Base-by-base conservation (phyloP, 1,140 invertebrate genomes). In the Calephelis virginiensis region DNA sequence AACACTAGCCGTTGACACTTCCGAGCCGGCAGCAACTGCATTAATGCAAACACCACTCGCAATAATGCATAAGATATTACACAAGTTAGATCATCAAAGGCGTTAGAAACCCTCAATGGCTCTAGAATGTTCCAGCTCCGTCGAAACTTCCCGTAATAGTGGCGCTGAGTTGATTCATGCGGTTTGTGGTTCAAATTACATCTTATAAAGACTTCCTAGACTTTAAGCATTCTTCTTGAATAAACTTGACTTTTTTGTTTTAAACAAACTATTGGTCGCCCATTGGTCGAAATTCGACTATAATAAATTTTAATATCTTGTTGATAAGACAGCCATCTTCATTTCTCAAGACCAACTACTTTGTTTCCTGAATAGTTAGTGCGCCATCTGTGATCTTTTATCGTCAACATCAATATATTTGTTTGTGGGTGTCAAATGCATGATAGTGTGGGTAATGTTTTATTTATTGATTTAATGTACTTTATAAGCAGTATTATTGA, bases 11-110 rank as follows among this genome's bases (percentile, higher is more conserved):
- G 71, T 72, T 84, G 83, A 84, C 80, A 80, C 67, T 66, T 86
- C 82, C 67, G 71, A 71, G 80, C 80, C 63, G 73, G 68, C 70
- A 61, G 61, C 48, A 61, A 69, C 73, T 81, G 82, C 80, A 81
- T 81, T 83, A 86, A 86, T 84, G 83, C 80, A 77, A 43, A 61
- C 61, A 53, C 49, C 61, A 65, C 66, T 70, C 63, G 79, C 80
- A 75, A 83, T 85, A 84, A 83, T 74, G 71, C 72, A 64, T 81
- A 81, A 72, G 73, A 69, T 82, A 86, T 80, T 68, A 64, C 74
- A 61, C 68, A 86, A 86, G 80, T 86, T 86, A 67, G 77, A 75
- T 83, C 80, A 82, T 85, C 83, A 83, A 72, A 69, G 75, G 70
- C 67, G 74, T 76, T 75, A 72, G 71, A 66, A 69, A 69, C 66